Base-by-base conservation (phyloP, 2,113 vertebrate genomes). In the Cichladusa arquata region DNA sequence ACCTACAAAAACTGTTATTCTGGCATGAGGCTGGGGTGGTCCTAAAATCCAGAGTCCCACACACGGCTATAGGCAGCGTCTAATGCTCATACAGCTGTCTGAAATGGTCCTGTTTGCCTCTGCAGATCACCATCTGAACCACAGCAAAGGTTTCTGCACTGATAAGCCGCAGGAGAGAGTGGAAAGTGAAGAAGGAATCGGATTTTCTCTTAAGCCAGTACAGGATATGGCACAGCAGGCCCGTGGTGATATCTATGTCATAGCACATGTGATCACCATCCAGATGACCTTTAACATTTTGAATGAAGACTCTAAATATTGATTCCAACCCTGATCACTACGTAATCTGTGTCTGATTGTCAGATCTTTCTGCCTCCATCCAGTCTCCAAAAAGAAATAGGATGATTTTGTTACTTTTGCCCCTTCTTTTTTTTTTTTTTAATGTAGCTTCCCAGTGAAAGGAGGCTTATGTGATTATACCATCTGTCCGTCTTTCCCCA, bases 391-490 rank as follows among this genome's bases (percentile, higher is more conserved):
- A 87, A 79, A 58, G 17, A 3, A 70, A 5, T 19, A 10, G 26
- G 25, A 76, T 45, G 81, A 2, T 40, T 81, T 84, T 86, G 14
- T 38, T 77, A 40, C 6, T 56, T 92, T 90, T 74, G 11, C 6
- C 9, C 3, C 4, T 6, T 17, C 14, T 33, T 40, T 71, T 83
- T 71, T 13, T 7, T 14, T 40, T 40, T 40, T 40, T 40, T 13
- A 13, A n/a, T 73, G 48, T 81, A 23, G 12, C 29, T 86, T 90
- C 23, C 42, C 12, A 62, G 34, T 47, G 56, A 90, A 83, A 88
- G 69, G 34, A 94, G 38, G 62, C 33, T 94, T 93, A 93, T 88
- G 58, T 51, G 53, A 91, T 95, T 81, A 36, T n/a, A 36, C 86
- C 86, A 70, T 94, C 90, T 95, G 90, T 57, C 31, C 0, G 0